Percentiles rank a stretch among this genome's conserved stretches.
Evolutionary conservation across 1,140 invertebrate genomes (phyloP).

Genomic region (Physella acuta): DNA sequence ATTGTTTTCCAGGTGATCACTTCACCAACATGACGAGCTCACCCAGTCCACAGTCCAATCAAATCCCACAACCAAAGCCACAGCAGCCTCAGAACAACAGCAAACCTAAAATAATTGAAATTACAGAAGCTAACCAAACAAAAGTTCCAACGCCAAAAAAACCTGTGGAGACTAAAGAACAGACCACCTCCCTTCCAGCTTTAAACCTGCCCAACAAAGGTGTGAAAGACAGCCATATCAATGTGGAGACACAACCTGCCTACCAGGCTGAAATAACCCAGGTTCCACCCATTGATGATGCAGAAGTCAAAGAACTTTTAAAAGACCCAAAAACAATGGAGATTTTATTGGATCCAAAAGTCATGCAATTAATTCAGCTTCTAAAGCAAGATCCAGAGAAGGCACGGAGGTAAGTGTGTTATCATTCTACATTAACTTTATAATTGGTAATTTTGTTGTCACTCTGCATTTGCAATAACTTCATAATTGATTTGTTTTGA

Average conservation of each 20-base stretch:
- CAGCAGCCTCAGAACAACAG: not conserved
- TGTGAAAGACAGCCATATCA: too few relatives aligned
- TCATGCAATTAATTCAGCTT: slow-evolving; percentile 41
- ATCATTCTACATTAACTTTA: not conserved
- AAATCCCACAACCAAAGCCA: not conserved
- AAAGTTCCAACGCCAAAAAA: too few relatives aligned
- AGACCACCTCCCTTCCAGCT: not conserved
- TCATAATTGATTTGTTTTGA: not conserved
- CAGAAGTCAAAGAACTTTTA: slow-evolving; percentile 38
- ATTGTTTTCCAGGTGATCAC: slow-evolving; percentile 33
- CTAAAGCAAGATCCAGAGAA: slow-evolving; percentile 41
- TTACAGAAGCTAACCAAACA: slow-evolving; percentile 3
- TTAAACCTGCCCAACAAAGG: too few relatives aligned
- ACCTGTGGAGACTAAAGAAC: not conserved
- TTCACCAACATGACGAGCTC: slow-evolving; percentile 30
- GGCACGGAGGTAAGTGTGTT: slow-evolving; percentile 47
- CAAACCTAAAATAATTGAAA: slow-evolving; percentile 17
- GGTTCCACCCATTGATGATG: slow-evolving; percentile 3
- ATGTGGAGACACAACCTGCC: too few relatives aligned
- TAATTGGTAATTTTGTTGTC: not conserved
- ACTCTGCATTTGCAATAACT: not conserved
- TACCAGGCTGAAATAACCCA: slow-evolving; percentile 30
- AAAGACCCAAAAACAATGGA: slow-evolving; percentile 37
- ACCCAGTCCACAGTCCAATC: not conserved
- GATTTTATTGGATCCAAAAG: slow-evolving; percentile 42